These are phyloP conservation scores for Lagopus leucura DNA, from an alignment of 2,113 vertebrate genomes.

Conservation along the genomic window DNA sequence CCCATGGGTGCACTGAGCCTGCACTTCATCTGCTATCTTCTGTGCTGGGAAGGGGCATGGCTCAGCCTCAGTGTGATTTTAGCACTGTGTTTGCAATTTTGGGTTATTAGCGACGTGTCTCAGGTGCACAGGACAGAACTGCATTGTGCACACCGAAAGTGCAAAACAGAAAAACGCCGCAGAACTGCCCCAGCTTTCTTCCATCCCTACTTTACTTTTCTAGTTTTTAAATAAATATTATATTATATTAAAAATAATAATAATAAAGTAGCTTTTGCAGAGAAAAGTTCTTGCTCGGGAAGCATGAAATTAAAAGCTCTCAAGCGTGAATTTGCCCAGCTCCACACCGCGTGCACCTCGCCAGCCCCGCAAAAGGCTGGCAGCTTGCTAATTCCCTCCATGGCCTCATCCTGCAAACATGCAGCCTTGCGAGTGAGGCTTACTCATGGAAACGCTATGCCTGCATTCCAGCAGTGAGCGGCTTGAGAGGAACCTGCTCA, in stretches of 20 bases:
- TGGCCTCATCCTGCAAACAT: constrained; percentile 67
- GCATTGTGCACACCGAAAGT: accelerated
- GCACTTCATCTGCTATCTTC: neutral
- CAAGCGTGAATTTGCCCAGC: neutral
- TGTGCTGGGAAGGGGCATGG: neutral
- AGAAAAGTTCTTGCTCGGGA: constrained; percentile 13
- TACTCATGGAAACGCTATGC: constrained; percentile 71
- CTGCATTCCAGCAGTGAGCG: neutral
- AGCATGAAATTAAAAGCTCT: constrained; percentile 50
- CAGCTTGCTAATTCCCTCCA: constrained; percentile 12
- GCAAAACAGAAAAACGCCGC: neutral
- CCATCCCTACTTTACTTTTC: neutral
- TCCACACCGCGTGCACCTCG: neutral
- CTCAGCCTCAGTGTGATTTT: neutral
- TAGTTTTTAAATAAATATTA: neutral
- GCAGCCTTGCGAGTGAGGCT: constrained; percentile 33
- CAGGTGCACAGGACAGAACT: neutral
- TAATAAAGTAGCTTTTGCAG: neutral
- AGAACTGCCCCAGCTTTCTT: neutral
- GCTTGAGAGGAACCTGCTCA: constrained; percentile 9
- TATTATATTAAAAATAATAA: neutral
- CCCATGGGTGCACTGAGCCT: neutral
- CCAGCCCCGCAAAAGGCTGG: neutral
- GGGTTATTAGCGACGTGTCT: neutral
- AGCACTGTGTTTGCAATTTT: neutral